These are phyloP conservation scores for Sesamia nonagrioides DNA, from an alignment of 1,140 invertebrate genomes.

Conservation along the genomic window DNA sequence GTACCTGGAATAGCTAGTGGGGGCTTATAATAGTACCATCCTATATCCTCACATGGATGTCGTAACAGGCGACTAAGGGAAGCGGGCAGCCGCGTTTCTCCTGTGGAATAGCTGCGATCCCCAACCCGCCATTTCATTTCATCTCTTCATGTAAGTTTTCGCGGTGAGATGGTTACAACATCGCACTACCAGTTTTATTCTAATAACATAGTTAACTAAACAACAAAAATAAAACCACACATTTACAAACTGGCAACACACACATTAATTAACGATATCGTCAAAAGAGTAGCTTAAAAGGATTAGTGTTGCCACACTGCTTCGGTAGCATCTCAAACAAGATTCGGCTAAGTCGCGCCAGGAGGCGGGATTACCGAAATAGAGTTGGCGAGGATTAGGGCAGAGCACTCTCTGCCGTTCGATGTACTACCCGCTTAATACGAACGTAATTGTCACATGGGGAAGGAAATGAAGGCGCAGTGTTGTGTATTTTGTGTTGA, in stretches of 20 bases:
- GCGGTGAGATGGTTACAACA: no score
- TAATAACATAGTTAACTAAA: no score
- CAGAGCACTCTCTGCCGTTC: slow-evolving; percentile 7
- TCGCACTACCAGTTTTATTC: no score
- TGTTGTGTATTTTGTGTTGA: neutral
- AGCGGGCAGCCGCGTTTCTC: no score
- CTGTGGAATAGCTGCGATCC: no score
- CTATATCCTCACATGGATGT: no score
- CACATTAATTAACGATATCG: slow-evolving; percentile 54
- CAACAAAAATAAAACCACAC: neutral
- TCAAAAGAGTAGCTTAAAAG: slow-evolving; percentile 57
- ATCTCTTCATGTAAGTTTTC: no score
- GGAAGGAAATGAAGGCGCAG: neutral
- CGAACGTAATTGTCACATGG: slow-evolving; percentile 31
- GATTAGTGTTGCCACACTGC: slow-evolving; percentile 55
- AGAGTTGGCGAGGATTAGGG: slow-evolving; percentile 57
- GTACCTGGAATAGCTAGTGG: no score
- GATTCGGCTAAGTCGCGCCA: slow-evolving; percentile 55
- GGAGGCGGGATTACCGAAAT: slow-evolving; percentile 59
- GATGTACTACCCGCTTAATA: slow-evolving; percentile 22
- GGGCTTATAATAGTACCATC: no score
- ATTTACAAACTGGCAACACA: slow-evolving; percentile 36
- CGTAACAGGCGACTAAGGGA: no score
- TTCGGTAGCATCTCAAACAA: slow-evolving; percentile 56
- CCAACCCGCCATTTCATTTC: no score